Base-by-base conservation (phyloP, 2,113 vertebrate genomes). In the Tringa solitaria region DNA sequence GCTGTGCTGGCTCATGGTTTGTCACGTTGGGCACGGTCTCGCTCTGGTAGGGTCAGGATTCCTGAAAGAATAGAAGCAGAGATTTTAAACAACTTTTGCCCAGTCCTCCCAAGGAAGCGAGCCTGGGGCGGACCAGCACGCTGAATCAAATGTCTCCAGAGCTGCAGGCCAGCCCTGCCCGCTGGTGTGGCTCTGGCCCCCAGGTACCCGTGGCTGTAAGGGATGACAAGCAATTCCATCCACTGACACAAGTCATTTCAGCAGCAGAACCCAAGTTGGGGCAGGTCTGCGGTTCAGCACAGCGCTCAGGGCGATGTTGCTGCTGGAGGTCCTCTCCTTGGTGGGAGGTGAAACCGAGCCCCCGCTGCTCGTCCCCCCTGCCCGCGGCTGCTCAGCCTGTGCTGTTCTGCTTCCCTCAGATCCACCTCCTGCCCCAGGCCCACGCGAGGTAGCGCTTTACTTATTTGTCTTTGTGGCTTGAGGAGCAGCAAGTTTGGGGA, bases 11-110 rank as follows among this genome's bases (percentile, higher is more conserved):
- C 45, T 94, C 27, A 20, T 73, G 21, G 45, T 60, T 87, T 79
- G 32, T 54, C 54, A 59, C 0, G 0, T 7, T 91, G 27, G 61
- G 26, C 24, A 64, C 1, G 1, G 45, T 37, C 57, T 74, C 68
- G 18, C 12, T 65, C 53, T 57, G 54, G 37, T 32, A 57, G 39
- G 19, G 70, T 93, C 46, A 67, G 41, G 84, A 65, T 84, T 91
- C 50, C 59, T 81, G 50, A 83, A 92, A 85, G 21, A 74, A 79
- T 26, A 64, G 12, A 45, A 70, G 15, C 14, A 35, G 35, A 81
- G 30, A 57, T 70, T 86, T 81, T 50, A 81, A 93, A 61, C 5
- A 59, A 20, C 24, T 26, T 74, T 37, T 48, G 5, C 54, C 46
- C 86, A 30, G n/a, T 65, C n/a, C 14, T 77, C 37, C 63, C 80